Conservation (phyloP, 1,140 invertebrate species). For the Bombyx mori region ASM3026992v2 NC_085109.1:9534501-9535000, state of each 20-base stretch:
- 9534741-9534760: slow-evolving; percentile 92
- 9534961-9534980: too few species aligned
- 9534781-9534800: slow-evolving; percentile 85
- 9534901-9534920: too few species aligned
- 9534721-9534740: slow-evolving; percentile 96
- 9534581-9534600: too few species aligned
- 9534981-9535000: too few species aligned
- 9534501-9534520: too few species aligned
- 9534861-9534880: too few species aligned
- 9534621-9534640: slow-evolving; percentile 74
- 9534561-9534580: too few species aligned
- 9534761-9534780: slow-evolving; percentile 89
- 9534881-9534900: too few species aligned
- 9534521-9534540: too few species aligned
- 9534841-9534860: slow-evolving; percentile 27
- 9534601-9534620: neutral
- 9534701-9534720: slow-evolving; percentile 98
- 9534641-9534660: slow-evolving; percentile 97
- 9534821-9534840: slow-evolving; percentile 89
- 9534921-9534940: too few species aligned
- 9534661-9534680: slow-evolving; percentile 92
- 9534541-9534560: too few species aligned
- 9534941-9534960: too few species aligned
- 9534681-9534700: slow-evolving; percentile 93
- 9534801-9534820: slow-evolving; percentile 84